Conservation (phyloP, 2,797 vertebrate species). For the Buphagus erythrorhynchus region DNA sequence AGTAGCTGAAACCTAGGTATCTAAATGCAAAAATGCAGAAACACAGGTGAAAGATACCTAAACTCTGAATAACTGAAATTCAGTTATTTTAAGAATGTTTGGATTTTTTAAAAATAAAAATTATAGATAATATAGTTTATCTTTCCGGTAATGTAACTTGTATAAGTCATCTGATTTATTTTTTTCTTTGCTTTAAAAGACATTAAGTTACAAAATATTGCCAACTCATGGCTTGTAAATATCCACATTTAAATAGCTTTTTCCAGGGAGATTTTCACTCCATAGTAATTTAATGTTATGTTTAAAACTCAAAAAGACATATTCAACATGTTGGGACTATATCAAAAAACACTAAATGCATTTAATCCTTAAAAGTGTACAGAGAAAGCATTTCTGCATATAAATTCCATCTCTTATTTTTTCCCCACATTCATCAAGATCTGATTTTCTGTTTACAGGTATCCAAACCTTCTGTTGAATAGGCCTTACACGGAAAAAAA, state of each 20-base stretch:
- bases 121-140: not conserved
- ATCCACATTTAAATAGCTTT: not conserved
- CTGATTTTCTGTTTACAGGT: not conserved
- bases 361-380: not conserved
- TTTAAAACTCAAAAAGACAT: not conserved
- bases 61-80: no score
- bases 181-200: not conserved
- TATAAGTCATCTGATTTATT: not conserved
- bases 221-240: not conserved
- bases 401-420: not conserved
- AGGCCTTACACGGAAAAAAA: not conserved
- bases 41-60: not conserved
- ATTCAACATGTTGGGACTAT: not conserved
- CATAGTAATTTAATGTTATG: not conserved
- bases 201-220: not conserved
- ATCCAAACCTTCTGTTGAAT: not conserved
- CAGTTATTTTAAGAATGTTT: not conserved
- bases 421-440: not conserved
- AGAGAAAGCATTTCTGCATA: not conserved
- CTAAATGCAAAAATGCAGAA: not conserved
- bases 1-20: not conserved
- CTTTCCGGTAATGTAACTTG: not conserved
- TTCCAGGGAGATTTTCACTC: not conserved
- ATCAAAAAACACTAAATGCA: not conserved
- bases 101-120: not conserved